phyloP scores from a whole-genome alignment of 1,140 invertebrate species.

The Vanessa tameamea region DNA sequence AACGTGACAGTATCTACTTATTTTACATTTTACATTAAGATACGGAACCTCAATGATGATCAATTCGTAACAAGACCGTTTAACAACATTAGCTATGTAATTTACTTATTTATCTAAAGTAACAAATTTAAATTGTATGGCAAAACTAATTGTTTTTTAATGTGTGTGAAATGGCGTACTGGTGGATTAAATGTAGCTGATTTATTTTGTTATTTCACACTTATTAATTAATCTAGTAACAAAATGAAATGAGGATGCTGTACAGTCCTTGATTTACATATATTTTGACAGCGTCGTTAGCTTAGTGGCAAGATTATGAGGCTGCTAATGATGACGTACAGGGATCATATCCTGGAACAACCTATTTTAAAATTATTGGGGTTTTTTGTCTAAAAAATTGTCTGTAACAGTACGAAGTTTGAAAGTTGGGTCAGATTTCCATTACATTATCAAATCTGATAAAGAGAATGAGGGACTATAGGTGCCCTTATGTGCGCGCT shows the following conservation, averaged over 20 bases:
- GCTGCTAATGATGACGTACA: too few relatives aligned
- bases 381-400: too few relatives aligned
- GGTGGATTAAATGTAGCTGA: constrained; percentile 21
- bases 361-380: too few relatives aligned
- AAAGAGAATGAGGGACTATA: too few relatives aligned
- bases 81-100: not conserved
- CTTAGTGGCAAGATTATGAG: not conserved
- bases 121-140: constrained; percentile 7
- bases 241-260: constrained; percentile 22
- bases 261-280: constrained; percentile 15
- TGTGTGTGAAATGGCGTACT: constrained; percentile 27
- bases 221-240: constrained; percentile 17
- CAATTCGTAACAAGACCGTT: not conserved
- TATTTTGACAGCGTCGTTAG: not conserved
- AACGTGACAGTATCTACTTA: too few relatives aligned
- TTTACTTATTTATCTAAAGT: not conserved
- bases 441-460: too few relatives aligned
- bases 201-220: constrained; percentile 30
- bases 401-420: too few relatives aligned
- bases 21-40: too few relatives aligned
- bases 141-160: constrained; percentile 33
- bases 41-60: too few relatives aligned
- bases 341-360: too few relatives aligned
- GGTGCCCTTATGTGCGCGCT: too few relatives aligned
- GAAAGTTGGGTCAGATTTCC: too few relatives aligned